Evolutionary conservation across 2,888 invertebrate species (phyloP).

Genomic region (Ecliptopera silaceata): DNA sequence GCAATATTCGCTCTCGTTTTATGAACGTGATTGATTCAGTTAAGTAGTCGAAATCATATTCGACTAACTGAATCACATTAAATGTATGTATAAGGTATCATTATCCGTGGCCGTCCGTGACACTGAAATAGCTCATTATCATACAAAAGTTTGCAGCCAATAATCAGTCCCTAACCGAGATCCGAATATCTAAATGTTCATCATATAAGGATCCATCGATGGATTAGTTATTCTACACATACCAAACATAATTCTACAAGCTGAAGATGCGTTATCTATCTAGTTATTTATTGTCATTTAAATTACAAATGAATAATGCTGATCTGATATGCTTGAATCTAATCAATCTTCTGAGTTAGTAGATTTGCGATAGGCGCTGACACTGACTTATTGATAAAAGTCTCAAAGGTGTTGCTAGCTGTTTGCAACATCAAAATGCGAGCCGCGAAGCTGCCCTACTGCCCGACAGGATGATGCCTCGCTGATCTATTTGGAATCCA

Average conservation of each 20-base stretch:
- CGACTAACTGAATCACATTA: neutral
- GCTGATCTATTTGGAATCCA: conserved; percentile 23
- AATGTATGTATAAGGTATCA: neutral
- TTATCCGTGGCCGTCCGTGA: conserved; percentile 46
- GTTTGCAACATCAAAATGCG: conserved; percentile 64
- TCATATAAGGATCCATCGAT: conserved; percentile 26
- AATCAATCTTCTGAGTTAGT: conserved; percentile 13
- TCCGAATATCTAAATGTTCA: conserved; percentile 41
- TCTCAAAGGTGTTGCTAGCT: conserved; percentile 31
- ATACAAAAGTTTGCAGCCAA: conserved; percentile 48
- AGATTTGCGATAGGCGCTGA: conserved; percentile 21
- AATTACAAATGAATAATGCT: conserved; percentile 4
- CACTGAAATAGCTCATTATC: conserved; percentile 49
- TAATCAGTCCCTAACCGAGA: conserved; percentile 47
- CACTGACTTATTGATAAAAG: conserved; percentile 28
- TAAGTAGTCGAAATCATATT: conserved; percentile 8
- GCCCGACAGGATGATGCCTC: conserved; percentile 50
- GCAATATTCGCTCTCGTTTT: conserved; percentile 33
- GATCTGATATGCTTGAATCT: conserved; percentile 12
- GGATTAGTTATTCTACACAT: conserved; percentile 14
- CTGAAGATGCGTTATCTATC: neutral
- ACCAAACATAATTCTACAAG: conserved; percentile 4
- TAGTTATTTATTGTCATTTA: conserved; percentile 4
- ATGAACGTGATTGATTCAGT: conserved; percentile 30
- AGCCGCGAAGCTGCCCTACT: conserved; percentile 53